These are phyloP conservation scores for Akabosia matsudoensis DNA, from an alignment of 1,140 invertebrate genomes.

Conservation along the genomic window DNA sequence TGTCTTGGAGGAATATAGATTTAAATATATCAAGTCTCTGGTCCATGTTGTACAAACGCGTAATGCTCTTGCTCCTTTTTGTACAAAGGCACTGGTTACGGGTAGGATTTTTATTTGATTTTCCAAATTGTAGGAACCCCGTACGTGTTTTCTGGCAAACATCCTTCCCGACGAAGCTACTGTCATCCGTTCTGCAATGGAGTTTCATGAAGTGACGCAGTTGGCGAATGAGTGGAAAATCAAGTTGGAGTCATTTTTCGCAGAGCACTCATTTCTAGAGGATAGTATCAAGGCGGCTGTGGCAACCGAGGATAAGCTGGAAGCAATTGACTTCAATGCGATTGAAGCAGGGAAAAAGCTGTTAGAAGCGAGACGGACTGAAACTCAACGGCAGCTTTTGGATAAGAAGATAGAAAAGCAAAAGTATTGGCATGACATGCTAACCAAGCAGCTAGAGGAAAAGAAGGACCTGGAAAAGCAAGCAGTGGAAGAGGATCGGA, in stretches of 20 bases:
- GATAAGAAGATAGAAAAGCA: constrained; percentile 8
- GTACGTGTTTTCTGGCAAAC: not conserved
- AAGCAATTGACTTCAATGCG: not conserved
- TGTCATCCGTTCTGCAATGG: not conserved
- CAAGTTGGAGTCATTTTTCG: constrained; percentile 7
- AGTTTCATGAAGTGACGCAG: constrained; percentile 5
- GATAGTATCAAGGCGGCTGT: not conserved
- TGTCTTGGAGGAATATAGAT: too few relatives aligned
- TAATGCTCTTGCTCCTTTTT: too few relatives aligned
- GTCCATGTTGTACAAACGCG: too few relatives aligned
- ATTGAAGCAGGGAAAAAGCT: not conserved
- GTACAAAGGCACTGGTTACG: too few relatives aligned
- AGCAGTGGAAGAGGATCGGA: not conserved
- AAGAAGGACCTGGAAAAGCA: not conserved
- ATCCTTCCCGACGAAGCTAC: not conserved
- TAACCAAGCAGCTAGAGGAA: not conserved
- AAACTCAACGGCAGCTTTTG: not conserved
- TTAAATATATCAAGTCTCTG: too few relatives aligned
- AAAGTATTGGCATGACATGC: not conserved
- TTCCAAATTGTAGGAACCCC: not conserved
- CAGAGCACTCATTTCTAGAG: constrained; percentile 22
- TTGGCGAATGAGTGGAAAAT: constrained; percentile 4
- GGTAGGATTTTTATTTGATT: too few relatives aligned
- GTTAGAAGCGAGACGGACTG: not conserved
- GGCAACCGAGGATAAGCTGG: not conserved